Evolutionary conservation across 2,797 vertebrate genomes (phyloP).

Genomic region (Trematocara caparti): DNA sequence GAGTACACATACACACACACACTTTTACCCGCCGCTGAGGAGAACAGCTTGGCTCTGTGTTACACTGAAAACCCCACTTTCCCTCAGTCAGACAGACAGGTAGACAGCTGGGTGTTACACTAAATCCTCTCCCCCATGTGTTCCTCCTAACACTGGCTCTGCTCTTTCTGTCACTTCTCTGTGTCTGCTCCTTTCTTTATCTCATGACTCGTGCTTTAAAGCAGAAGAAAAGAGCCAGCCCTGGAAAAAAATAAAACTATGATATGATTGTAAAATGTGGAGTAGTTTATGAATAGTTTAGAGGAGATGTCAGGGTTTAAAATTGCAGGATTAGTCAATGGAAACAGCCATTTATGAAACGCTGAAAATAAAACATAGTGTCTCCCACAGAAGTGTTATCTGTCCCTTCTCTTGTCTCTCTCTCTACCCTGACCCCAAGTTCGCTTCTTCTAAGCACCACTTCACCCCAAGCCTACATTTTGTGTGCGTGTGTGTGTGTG

Average conservation of each 20-base stretch:
- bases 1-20: slow-evolving; percentile 20
- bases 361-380: slow-evolving; percentile 14
- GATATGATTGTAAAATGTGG: not conserved
- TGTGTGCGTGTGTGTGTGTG: not conserved
- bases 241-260: slow-evolving; percentile 3
- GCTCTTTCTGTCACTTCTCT: slow-evolving; percentile 36
- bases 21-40: slow-evolving; percentile 24
- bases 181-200: slow-evolving; percentile 43
- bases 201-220: slow-evolving; percentile 2
- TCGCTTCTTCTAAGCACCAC: slow-evolving; percentile 56
- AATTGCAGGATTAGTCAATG: not conserved
- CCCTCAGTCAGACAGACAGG: slow-evolving; percentile 60
- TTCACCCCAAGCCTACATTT: slow-evolving; percentile 49
- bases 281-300: slow-evolving; percentile 19
- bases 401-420: slow-evolving; percentile 26
- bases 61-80: slow-evolving; percentile 52
- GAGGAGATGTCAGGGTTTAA: not conserved
- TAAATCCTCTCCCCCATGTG: slow-evolving; percentile 59
- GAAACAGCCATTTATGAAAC: not conserved
- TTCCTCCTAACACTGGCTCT: slow-evolving; percentile 27
- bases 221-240: not conserved
- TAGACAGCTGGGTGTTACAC: slow-evolving; percentile 61
- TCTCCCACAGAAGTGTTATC: slow-evolving; percentile 14
- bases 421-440: slow-evolving; percentile 50
- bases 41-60: slow-evolving; percentile 53